Base-by-base conservation (phyloP, 2,797 vertebrate genomes). In the Melanotaenia maccullochi region DNA sequence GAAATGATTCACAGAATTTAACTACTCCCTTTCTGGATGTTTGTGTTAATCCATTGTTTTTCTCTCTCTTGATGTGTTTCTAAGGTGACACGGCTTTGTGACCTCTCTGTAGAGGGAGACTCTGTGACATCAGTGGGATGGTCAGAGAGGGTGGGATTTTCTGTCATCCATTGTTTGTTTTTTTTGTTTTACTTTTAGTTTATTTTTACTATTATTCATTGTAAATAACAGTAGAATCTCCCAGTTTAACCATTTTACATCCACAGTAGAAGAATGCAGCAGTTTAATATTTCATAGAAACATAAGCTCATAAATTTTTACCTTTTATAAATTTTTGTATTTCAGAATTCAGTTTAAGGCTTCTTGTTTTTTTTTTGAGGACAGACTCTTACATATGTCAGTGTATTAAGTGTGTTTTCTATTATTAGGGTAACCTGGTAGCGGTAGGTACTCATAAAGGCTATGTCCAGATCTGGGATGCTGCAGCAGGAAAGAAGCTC, bases 81-180 rank as follows among this genome's bases (percentile, higher is more conserved):
- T 38, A 28, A 99, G 98, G 98, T 99, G 52, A 99, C 98, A 0
- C 95, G 98, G 35, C 94, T 99, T 28, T 99, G 98, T 66, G 98
- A 99, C 71, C 95, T 99, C 44, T 99, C 97, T 0, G 97, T 99
- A 55, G 98, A 99, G 90, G 98, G 98, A 4, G 98, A 99, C 86
- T 99, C 98, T 0, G 98, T 99, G 51, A 99, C 98, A 0, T 99
- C 98, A 0, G 98, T 99, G 61, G 97, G 98, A 86, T 99, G 98
- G 98, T 99, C 98, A 24, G 98, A 99, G 76, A 95, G 98, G 93
- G 98, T 99, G 61, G 88, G 97, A 94, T 64, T 68, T 16, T 35
- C 20, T 60, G 13, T 56, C 56, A 1, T 54, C 24, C 49, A 2
- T 62, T 60, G 5, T 63, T 12, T 9, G 57, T 28, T 20, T 44